Evolutionary conservation across 2,113 vertebrate species (phyloP).

Genomic region (Clarias macrocephalus): DNA sequence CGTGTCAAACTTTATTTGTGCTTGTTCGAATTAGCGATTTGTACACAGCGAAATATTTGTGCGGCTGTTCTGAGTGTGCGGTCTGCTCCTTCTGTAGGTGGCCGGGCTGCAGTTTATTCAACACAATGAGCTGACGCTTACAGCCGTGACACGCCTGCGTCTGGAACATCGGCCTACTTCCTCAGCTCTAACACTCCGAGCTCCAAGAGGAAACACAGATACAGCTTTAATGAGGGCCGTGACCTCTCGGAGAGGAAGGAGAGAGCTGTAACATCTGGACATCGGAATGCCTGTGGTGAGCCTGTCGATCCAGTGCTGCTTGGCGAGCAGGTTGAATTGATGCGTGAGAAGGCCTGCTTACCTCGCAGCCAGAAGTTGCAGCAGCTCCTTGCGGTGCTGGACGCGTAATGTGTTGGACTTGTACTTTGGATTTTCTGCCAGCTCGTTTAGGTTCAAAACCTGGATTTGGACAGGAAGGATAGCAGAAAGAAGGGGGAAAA

Average conservation of each 20-base stretch:
- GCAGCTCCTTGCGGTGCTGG: slow-evolving; percentile 81
- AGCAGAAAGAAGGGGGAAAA: neutral
- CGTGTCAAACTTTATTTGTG: slow-evolving; percentile 4
- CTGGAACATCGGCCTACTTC: slow-evolving; percentile 12
- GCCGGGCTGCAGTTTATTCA: slow-evolving; percentile 24
- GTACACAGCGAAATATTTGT: slow-evolving; percentile 5
- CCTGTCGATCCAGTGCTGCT: slow-evolving; percentile 17
- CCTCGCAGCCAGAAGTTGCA: slow-evolving; percentile 77
- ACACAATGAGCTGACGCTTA: slow-evolving; percentile 18
- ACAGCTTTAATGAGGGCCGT: slow-evolving; percentile 32
- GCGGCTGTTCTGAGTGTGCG: neutral
- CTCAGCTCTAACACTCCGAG: slow-evolving; percentile 21
- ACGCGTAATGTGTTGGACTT: slow-evolving; percentile 87
- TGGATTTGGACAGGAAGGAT: slow-evolving; percentile 58
- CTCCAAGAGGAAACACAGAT: slow-evolving; percentile 26
- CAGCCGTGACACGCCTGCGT: slow-evolving; percentile 16
- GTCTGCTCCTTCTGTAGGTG: slow-evolving; percentile 12
- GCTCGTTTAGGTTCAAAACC: slow-evolving; percentile 79
- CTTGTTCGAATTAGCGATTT: neutral
- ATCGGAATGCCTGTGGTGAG: slow-evolving; percentile 14
- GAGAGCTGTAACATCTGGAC: slow-evolving; percentile 29
- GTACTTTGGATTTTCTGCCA: slow-evolving; percentile 78
- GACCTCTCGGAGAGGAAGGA: slow-evolving; percentile 6
- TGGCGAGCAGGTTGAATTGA: slow-evolving; percentile 12
- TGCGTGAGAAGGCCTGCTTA: slow-evolving; percentile 56